These are phyloP conservation scores for Orcinus orca DNA, from an alignment of 2,113 vertebrate genomes.

Conservation along the genomic window DNA sequence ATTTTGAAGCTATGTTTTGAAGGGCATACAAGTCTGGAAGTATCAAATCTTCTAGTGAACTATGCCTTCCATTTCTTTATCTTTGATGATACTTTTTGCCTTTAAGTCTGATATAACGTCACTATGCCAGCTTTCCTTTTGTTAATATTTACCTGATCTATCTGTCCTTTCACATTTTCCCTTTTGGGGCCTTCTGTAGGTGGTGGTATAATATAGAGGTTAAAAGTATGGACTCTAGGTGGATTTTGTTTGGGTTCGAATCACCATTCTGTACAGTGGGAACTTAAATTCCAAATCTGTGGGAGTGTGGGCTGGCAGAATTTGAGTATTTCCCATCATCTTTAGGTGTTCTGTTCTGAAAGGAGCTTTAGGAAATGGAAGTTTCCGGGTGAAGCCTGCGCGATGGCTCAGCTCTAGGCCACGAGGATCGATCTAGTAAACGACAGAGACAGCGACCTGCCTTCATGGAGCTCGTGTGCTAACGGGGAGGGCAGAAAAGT, in stretches of 20 bases:
- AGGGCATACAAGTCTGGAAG: background rate
- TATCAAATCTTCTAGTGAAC: background rate
- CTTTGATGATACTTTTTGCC: background rate
- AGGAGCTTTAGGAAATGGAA: background rate
- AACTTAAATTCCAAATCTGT: background rate
- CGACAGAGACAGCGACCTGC: background rate
- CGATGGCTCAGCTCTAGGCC: background rate
- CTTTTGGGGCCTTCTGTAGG: background rate
- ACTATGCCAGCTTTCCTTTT: background rate
- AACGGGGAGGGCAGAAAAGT: background rate
- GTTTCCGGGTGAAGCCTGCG: background rate
- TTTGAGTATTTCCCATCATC: background rate
- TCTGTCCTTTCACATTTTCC: background rate
- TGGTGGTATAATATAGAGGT: background rate
- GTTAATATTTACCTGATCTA: background rate
- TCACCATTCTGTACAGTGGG: background rate
- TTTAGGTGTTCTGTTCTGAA: background rate
- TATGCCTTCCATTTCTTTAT: background rate
- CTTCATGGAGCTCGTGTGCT: background rate
- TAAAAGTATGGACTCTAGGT: background rate
- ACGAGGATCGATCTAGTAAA: background rate
- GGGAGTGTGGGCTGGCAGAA: background rate
- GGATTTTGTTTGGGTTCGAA: background rate
- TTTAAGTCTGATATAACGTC: background rate
- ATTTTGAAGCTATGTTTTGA: background rate